Conservation (phyloP, 1,140 invertebrate species). For the Vanessa tameamea region DNA sequence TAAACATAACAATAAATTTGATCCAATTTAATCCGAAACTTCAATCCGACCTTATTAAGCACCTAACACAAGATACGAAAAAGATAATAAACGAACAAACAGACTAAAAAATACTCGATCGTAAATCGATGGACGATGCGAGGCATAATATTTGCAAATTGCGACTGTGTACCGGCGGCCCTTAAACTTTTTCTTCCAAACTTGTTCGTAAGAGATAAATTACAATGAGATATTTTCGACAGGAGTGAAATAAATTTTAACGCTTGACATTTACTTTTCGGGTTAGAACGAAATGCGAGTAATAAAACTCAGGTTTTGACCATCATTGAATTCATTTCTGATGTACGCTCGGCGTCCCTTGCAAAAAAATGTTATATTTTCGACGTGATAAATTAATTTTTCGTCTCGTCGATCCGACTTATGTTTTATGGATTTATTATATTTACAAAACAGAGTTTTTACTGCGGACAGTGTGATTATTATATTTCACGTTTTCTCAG, state of each 20-base stretch:
- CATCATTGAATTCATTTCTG: neutral
- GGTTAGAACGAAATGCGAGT: constrained; percentile 9
- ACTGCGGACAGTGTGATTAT: neutral
- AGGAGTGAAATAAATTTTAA: constrained; percentile 55
- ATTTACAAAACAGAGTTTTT: neutral
- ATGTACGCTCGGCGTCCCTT: neutral
- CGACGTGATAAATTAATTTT: neutral
- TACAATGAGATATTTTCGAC: constrained; percentile 54
- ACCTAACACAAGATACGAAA: constrained; percentile 44
- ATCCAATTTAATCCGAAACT: constrained; percentile 34
- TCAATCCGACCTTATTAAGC: constrained; percentile 34
- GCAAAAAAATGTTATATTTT: constrained; percentile 5
- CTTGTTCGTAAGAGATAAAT: constrained; percentile 60
- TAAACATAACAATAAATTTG: constrained; percentile 26
- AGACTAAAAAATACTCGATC: constrained; percentile 30
- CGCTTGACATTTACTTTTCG: constrained; percentile 53
- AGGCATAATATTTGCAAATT: constrained; percentile 65
- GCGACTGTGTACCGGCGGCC: constrained; percentile 38
- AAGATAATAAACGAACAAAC: constrained; percentile 44
- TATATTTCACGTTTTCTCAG: too few species aligned
- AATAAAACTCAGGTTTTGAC: constrained; percentile 1
- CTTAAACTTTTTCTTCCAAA: constrained; percentile 50
- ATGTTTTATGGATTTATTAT: constrained; percentile 2
- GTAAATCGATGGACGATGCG: constrained; percentile 47
- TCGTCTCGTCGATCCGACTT: neutral